Evolutionary conservation across 2,113 vertebrate species (phyloP).

Genomic region (Saccopteryx leptura): DNA sequence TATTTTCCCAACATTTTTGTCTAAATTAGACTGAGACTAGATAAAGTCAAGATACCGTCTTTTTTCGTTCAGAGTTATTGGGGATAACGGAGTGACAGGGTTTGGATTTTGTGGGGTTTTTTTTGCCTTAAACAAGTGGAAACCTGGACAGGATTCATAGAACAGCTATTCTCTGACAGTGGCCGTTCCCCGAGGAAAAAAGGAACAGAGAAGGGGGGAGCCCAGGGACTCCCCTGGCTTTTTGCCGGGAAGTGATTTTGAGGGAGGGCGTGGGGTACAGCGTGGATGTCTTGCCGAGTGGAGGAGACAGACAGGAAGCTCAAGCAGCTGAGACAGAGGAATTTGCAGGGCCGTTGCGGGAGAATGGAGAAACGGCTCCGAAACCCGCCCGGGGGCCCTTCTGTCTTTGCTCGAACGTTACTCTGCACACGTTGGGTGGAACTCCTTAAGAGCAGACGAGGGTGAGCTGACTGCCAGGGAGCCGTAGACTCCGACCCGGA

Average conservation of each 20-base stretch:
- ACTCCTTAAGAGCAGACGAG: neutral
- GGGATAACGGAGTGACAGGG: neutral
- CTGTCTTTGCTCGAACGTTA: neutral
- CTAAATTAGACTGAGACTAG: neutral
- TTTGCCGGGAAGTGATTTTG: neutral
- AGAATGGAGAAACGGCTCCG: neutral
- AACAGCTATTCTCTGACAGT: neutral
- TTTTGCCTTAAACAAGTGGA: neutral
- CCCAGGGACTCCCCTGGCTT: neutral
- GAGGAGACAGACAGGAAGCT: neutral
- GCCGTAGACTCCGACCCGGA: neutral
- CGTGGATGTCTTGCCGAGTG: neutral
- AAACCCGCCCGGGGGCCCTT: neutral
- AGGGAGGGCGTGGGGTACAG: neutral
- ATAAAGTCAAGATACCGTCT: neutral
- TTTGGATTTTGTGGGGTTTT: neutral
- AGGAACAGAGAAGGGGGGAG: neutral
- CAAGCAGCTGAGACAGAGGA: neutral
- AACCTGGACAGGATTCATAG: neutral
- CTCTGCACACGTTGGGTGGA: neutral
- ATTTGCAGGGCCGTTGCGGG: neutral
- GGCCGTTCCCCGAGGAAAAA: neutral
- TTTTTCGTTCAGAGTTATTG: neutral
- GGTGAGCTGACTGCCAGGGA: neutral
- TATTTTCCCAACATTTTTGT: neutral